Base-by-base conservation (phyloP, 2,797 vertebrate species). In the Agapornis canus region DNA sequence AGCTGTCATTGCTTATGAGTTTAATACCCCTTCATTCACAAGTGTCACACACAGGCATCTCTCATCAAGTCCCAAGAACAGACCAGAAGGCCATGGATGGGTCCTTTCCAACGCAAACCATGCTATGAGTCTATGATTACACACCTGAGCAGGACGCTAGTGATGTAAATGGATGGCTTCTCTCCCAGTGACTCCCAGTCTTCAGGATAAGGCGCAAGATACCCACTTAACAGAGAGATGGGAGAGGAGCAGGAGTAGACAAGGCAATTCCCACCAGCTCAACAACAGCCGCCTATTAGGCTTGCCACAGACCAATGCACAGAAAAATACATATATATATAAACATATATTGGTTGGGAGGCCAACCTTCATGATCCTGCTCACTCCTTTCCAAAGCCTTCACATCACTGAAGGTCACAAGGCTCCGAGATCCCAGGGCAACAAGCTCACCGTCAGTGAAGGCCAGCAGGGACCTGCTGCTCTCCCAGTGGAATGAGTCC, bases 131-230 rank as follows among this genome's bases (percentile, higher is more conserved):
- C 32, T 57, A 25, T 25, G 32, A 57, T 35, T 1, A 6, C 2
- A 22, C 5, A 8, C 18, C 60, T 0, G 1, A 72, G 68, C 69
- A 22, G 57, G 80, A 59, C 2, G 12, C 57, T 1, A 22, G 59
- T 19, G 40, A 7, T 47, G 40, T 8, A 13, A 26, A 52, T 0
- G 1, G 26, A 4, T 75, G 87, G 75, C 82, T 91, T 3, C 60
- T 25, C 64, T 87, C 71, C 79, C 81, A 47, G 25, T 6, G 8
- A 42, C 66, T 40, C 8, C 0, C 3, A 2, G 42, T 16, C 48
- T 40, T 47, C 0, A 0, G 57, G 66, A 8, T 27, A 6, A 22
- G 31, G 49, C 12, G 42, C 35, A 27, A 32, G 72, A 79, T 11
- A 48, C 60, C 56, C 70, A 8, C 40, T 68, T 22, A 51, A 69